These are phyloP conservation scores for Popillia japonica DNA, from an alignment of 1,140 invertebrate genomes.

Conservation along the genomic window DNA sequence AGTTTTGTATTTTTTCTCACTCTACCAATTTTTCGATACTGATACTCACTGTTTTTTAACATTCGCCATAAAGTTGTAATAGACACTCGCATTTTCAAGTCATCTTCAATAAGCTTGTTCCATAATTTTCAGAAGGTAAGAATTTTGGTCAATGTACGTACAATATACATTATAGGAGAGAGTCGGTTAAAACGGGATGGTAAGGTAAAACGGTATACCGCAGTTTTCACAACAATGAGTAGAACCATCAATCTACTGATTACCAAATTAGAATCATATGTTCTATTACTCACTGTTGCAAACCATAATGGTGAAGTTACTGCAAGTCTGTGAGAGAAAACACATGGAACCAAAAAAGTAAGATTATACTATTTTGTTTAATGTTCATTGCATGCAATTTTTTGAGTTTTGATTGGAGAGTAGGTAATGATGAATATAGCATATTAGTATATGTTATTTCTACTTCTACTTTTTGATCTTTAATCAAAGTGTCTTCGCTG, in stretches of 20 bases:
- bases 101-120: no score
- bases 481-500: constrained; percentile 21
- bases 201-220: constrained; percentile 30
- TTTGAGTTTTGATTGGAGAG: constrained; percentile 20
- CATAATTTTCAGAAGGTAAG: no score
- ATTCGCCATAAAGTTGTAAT: no score
- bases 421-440: constrained; percentile 3
- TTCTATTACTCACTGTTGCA: constrained; percentile 15
- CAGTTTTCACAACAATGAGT: constrained; percentile 24
- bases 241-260: constrained; percentile 11
- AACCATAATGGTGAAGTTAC: constrained; percentile 22
- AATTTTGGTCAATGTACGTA: no score
- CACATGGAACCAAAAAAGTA: constrained; percentile 16
- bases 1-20: no score
- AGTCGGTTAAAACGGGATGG: constrained; percentile 28
- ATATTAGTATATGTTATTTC: constrained; percentile 2
- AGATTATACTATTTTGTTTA: constrained; percentile 30
- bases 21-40: no score
- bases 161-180: no score
- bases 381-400: constrained; percentile 28
- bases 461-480: constrained; percentile 19
- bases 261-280: constrained; percentile 33
- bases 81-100: no score
- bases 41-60: no score
- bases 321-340: constrained; percentile 34